A percentile compares a stretch with the other conserved stretches of the same genome.
phyloP scores from a whole-genome alignment of 2,797 vertebrate species.

The Tauraco hartlaubi region DNA sequence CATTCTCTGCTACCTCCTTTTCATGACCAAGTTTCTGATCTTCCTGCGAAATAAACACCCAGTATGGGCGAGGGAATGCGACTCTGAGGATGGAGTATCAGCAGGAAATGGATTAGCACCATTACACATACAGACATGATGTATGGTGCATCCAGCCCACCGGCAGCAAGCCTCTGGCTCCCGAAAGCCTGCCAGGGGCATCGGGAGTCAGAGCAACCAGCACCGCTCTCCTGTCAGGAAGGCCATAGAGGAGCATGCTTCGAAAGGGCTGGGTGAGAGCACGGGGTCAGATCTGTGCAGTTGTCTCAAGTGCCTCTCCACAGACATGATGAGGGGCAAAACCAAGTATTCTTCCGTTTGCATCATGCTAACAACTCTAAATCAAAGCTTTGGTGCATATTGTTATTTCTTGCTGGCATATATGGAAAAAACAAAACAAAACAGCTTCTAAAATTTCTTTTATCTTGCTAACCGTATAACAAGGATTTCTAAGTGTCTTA shows the following conservation, averaged over 20 bases:
- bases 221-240: neutral
- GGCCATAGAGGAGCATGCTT: neutral
- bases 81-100: neutral
- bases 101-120: neutral
- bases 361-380: neutral
- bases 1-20: neutral
- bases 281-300: neutral
- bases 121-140: neutral
- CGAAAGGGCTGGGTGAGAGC: neutral
- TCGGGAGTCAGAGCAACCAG: neutral
- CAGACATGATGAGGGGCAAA: neutral
- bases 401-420: neutral
- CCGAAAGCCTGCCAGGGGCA: slow-evolving; percentile 12
- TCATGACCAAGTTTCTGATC: neutral
- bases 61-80: neutral
- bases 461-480: slow-evolving; percentile 19
- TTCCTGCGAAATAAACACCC: neutral
- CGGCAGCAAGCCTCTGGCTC: slow-evolving; percentile 6
- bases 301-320: neutral
- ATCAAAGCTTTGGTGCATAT: neutral
- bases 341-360: neutral
- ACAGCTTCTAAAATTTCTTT: neutral
- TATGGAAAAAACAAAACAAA: neutral
- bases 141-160: neutral
- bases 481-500: slow-evolving; percentile 30